Evolutionary conservation across 2,797 vertebrate genomes (phyloP).

Genomic region (Chelidonichthys spinosus): DNA sequence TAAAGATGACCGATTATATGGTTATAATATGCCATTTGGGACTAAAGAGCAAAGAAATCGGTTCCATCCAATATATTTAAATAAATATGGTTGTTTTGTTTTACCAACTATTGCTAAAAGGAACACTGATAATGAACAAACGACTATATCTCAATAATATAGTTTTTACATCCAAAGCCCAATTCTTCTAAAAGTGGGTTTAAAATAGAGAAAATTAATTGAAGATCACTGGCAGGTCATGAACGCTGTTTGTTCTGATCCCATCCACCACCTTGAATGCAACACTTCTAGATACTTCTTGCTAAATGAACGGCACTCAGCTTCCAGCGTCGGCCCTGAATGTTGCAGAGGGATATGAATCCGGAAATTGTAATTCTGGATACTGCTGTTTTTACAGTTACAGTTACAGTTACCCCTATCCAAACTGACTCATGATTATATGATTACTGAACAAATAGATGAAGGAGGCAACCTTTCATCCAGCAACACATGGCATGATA

Average conservation of each 20-base stretch:
- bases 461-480: constrained; percentile 5
- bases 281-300: not conserved
- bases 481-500: not conserved
- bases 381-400: not conserved
- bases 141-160: not conserved
- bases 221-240: not conserved
- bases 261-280: not conserved
- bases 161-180: not conserved
- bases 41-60: not conserved
- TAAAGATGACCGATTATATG: not conserved
- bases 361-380: not conserved
- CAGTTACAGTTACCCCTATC: not conserved
- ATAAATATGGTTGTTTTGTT: constrained; percentile 5
- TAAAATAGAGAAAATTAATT: not conserved
- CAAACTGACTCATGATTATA: not conserved
- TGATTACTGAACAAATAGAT: not conserved
- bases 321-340: not conserved
- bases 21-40: not conserved
- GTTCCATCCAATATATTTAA: not conserved
- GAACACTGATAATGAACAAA: constrained; percentile 2
- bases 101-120: not conserved
- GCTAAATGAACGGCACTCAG: not conserved
- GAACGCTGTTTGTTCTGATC: not conserved
- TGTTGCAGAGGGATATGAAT: not conserved
- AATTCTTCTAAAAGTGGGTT: not conserved